Conservation (phyloP, 2,797 vertebrate species). For the Tachyglossus aculeatus region DNA sequence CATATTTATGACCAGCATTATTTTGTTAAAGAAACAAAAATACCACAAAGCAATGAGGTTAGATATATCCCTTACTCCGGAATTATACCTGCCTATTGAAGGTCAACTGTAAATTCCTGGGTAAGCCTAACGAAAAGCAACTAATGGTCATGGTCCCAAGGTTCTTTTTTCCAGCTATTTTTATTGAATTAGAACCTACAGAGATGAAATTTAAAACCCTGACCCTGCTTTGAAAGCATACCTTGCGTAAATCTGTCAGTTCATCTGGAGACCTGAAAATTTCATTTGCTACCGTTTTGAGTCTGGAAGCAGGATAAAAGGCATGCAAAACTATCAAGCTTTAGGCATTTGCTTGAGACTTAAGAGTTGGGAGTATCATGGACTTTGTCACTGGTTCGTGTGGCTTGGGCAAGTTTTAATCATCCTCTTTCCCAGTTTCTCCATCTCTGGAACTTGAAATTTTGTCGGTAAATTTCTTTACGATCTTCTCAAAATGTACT, state of each 20-base stretch:
- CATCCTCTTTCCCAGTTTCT: conserved; percentile 20
- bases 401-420: conserved; percentile 31
- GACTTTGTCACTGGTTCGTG: conserved; percentile 11
- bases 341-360: not conserved
- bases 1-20: conserved; percentile 6
- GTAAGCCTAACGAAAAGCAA: not conserved
- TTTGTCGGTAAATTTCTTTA: too few relatives aligned
- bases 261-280: not conserved
- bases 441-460: conserved; percentile 19
- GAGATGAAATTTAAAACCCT: not conserved
- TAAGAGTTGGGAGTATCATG: not conserved
- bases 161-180: too few relatives aligned
- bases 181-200: conserved; percentile 6
- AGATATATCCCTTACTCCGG: not conserved
- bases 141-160: not conserved
- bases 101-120: conserved; percentile 5
- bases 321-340: not conserved
- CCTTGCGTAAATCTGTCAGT: not conserved
- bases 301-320: not conserved
- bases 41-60: not conserved
- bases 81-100: conserved; percentile 9
- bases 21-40: conserved; percentile 19
- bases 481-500: too few relatives aligned
- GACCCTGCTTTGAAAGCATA: not conserved
- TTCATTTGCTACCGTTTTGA: not conserved